These are phyloP conservation scores for Mormyrops boulengeri DNA, from an alignment of 2,797 vertebrate species.

Conservation along the genomic window DNA sequence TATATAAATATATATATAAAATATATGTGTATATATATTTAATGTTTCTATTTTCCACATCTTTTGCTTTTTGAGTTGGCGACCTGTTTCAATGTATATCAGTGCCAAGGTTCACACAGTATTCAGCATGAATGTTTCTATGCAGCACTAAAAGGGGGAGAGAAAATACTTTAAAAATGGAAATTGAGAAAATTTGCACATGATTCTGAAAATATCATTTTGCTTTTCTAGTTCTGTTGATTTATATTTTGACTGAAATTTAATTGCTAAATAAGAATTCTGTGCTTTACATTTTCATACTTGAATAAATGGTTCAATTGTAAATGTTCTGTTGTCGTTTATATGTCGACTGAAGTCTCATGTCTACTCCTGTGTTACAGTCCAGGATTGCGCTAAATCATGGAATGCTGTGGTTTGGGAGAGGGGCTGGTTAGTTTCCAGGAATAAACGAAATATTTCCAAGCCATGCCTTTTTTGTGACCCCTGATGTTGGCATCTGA, in stretches of 20 bases:
- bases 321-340: constrained; percentile 53
- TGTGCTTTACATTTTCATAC: constrained; percentile 78
- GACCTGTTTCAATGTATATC: constrained; percentile 61
- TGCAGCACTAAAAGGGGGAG: constrained; percentile 58
- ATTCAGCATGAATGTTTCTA: constrained; percentile 68
- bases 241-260: constrained; percentile 56
- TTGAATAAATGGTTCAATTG: constrained; percentile 61
- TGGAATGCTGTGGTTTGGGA: neutral
- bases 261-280: constrained; percentile 55
- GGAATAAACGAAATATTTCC: neutral
- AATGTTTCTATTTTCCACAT: constrained; percentile 21
- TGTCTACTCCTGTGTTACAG: neutral
- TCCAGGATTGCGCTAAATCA: neutral
- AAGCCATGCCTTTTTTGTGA: neutral
- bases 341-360: neutral
- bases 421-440: neutral
- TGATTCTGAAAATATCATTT: constrained; percentile 59
- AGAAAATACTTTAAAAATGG: constrained; percentile 22
- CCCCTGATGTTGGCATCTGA: neutral
- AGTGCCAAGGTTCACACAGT: constrained; percentile 58
- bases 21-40: neutral
- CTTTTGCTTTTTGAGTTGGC: constrained; percentile 54
- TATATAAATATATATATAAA: neutral
- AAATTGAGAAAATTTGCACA: constrained; percentile 36
- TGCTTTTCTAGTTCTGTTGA: constrained; percentile 69